A percentile compares a stretch with the other conserved stretches of the same genome.
Evolutionary conservation across 2,797 vertebrate genomes (phyloP).

Genomic region (Pangasius sanitwongsei): DNA sequence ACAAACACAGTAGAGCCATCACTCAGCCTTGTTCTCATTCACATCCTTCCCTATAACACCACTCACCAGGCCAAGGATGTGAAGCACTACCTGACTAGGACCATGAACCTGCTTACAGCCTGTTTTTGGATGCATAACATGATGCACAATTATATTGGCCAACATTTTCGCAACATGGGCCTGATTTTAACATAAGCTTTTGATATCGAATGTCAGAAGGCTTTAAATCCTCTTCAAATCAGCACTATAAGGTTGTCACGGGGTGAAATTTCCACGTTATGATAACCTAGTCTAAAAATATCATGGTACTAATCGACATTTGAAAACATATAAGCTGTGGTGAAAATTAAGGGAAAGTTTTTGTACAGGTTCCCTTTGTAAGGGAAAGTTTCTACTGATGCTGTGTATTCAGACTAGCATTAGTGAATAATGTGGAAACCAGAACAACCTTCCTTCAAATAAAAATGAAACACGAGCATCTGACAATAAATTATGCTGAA

Average conservation of each 20-base stretch:
- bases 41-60: conserved; percentile 53
- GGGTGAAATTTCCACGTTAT: background rate
- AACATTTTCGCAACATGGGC: background rate
- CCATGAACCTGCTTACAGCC: background rate
- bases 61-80: conserved; percentile 40
- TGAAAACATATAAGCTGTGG: background rate
- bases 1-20: background rate
- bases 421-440: too few relatives aligned
- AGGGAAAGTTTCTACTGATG: background rate
- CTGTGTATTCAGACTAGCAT: background rate
- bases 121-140: background rate
- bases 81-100: background rate
- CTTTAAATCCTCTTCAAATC: background rate
- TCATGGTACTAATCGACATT: background rate
- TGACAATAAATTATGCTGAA: background rate
- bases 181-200: background rate
- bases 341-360: background rate
- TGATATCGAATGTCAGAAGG: background rate
- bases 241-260: background rate
- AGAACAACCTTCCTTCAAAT: background rate
- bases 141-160: background rate
- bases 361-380: too few relatives aligned
- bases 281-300: background rate
- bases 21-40: conserved; percentile 49
- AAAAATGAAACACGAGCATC: background rate